Conservation (phyloP, 2,888 invertebrate genomes). For the Phorcus lineatus region DNA sequence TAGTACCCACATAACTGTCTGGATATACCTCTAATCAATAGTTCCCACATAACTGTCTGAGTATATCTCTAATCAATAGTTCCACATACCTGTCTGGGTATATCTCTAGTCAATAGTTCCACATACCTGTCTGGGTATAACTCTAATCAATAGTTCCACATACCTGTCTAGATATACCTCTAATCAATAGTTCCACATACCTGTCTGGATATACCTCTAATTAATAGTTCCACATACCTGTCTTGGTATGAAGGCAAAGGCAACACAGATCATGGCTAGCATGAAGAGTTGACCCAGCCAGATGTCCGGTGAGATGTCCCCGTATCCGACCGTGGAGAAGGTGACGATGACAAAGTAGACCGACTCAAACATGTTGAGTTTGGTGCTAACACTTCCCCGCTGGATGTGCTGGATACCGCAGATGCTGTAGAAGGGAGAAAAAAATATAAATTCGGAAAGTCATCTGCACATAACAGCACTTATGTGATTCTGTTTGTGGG, state of each 20-base stretch:
- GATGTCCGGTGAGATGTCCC: constrained; percentile 60
- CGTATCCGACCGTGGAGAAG: constrained; percentile 78
- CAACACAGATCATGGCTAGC: constrained; percentile 60
- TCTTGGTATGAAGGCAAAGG: constrained; percentile 59
- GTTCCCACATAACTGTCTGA: too few species aligned
- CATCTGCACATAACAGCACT: neutral
- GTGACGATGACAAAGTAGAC: constrained; percentile 98
- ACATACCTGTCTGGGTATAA: too few species aligned
- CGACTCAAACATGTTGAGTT: constrained; percentile 94
- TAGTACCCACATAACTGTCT: too few species aligned
- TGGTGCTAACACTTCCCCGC: constrained; percentile 81
- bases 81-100: too few species aligned
- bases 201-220: too few species aligned
- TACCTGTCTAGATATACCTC: too few species aligned
- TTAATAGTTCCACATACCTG: too few species aligned
- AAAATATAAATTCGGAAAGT: neutral
- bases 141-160: too few species aligned
- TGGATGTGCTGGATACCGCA: constrained; percentile 99
- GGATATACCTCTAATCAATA: too few species aligned
- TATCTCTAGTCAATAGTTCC: too few species aligned
- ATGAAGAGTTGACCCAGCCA: constrained; percentile 65
- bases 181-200: too few species aligned
- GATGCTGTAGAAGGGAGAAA: constrained; percentile 82
- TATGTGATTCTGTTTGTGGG: neutral
- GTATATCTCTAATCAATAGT: too few species aligned